A percentile compares a stretch with the other conserved stretches of the same genome.
phyloP scores from a whole-genome alignment of 2,113 vertebrate species.

The Accipiter cooperii region DNA sequence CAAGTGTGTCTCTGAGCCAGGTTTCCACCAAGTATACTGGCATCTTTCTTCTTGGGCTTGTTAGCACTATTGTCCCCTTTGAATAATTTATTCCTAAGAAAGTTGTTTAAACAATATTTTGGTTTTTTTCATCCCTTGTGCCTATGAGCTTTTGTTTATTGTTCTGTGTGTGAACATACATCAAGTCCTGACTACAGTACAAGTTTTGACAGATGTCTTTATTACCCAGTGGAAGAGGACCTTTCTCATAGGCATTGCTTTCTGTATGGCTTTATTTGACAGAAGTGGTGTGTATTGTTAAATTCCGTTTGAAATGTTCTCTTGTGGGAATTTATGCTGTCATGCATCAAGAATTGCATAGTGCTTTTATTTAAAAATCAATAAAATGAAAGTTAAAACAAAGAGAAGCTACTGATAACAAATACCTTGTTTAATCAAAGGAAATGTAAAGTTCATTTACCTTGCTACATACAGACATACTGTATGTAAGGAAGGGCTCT shows the following conservation, averaged over 20 bases:
- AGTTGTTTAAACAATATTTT: not conserved
- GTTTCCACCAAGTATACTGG: not conserved
- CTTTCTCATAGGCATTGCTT: not conserved
- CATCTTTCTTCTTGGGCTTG: not conserved
- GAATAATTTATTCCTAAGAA: not conserved
- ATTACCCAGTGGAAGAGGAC: not conserved
- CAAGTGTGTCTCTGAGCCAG: not conserved
- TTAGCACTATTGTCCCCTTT: not conserved
- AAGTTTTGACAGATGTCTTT: constrained; percentile 17
- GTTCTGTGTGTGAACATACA: not conserved
- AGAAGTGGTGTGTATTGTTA: not conserved
- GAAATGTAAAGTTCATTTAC: not conserved
- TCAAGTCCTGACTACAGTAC: not conserved
- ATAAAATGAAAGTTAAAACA: not conserved
- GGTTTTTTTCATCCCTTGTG: not conserved
- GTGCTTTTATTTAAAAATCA: constrained; percentile 1
- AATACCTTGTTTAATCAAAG: not conserved
- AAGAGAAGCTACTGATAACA: not conserved
- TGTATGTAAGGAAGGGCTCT: not conserved
- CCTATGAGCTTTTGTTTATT: not conserved
- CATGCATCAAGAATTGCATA: not conserved
- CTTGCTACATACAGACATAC: not conserved
- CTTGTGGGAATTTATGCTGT: not conserved
- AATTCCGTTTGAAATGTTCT: constrained; percentile 14
- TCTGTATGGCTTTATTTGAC: not conserved